These are phyloP conservation scores for Crenichthys baileyi DNA, from an alignment of 2,797 vertebrate species.

Conservation along the genomic window DNA sequence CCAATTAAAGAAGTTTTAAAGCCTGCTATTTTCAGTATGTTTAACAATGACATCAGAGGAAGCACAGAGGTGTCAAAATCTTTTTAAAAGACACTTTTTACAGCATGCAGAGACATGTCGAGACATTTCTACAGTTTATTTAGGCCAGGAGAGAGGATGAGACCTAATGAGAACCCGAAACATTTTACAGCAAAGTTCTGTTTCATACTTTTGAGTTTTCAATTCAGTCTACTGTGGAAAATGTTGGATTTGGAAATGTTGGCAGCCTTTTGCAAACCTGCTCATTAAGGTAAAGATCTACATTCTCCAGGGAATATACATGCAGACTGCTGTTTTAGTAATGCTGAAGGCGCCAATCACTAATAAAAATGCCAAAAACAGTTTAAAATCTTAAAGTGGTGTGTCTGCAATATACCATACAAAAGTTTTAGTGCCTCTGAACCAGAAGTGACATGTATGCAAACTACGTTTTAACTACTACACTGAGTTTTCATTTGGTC, in stretches of 20 bases:
- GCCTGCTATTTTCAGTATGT: background rate
- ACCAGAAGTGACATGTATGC: background rate
- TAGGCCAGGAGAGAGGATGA: background rate
- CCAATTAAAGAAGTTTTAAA: background rate
- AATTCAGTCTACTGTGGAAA: background rate
- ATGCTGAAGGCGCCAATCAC: background rate
- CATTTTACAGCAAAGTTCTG: background rate
- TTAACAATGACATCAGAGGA: background rate
- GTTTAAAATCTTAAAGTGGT: background rate
- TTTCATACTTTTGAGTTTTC: background rate
- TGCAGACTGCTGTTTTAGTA: background rate
- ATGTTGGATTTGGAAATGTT: background rate
- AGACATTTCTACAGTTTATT: background rate
- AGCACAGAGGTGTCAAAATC: too few relatives aligned
- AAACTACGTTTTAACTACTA: background rate
- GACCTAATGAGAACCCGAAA: background rate
- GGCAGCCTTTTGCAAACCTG: background rate
- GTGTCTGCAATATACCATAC: background rate
- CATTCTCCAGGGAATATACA: background rate
- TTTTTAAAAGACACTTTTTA: too few relatives aligned
- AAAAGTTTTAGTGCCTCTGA: background rate
- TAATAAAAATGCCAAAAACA: background rate
- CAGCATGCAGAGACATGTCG: background rate
- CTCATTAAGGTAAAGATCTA: background rate
- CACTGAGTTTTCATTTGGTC: background rate